Evolutionary conservation across 2,113 vertebrate genomes (phyloP).

Genomic region (Sprattus sprattus): DNA sequence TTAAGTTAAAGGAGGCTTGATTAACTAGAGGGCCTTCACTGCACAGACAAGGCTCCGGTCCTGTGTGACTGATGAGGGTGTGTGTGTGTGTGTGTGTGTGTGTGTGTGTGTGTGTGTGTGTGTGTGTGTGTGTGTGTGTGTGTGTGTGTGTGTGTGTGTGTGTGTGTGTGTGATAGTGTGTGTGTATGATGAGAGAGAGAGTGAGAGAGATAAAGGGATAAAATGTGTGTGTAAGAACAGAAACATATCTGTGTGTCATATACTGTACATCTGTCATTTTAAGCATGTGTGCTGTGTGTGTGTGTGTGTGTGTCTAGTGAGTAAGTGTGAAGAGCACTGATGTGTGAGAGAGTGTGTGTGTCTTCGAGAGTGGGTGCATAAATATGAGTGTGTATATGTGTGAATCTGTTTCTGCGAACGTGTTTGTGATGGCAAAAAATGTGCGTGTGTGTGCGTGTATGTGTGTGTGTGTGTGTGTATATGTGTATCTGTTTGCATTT

Average conservation of each 20-base stretch:
- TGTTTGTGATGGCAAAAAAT: neutral
- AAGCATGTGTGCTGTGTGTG: too few species aligned
- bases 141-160: neutral
- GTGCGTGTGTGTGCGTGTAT: neutral
- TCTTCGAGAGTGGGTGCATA: neutral
- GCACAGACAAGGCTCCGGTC: neutral
- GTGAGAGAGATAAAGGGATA: neutral
- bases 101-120: neutral
- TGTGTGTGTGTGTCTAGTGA: neutral
- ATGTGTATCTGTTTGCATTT: too few species aligned
- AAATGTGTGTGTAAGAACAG: too few species aligned
- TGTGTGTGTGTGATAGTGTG: neutral
- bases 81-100: neutral
- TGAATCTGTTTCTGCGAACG: neutral
- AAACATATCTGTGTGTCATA: too few species aligned
- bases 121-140: neutral
- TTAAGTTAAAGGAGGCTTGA: neutral
- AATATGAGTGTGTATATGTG: neutral
- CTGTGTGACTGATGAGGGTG: too few species aligned
- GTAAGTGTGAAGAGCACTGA: neutral
- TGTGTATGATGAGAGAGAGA: neutral
- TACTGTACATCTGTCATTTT: too few species aligned
- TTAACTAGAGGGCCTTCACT: neutral
- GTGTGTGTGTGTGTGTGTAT: too few species aligned
- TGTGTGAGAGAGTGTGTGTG: neutral